Base-by-base conservation (phyloP, 2,888 invertebrate species). In the Orthonevra nobilis region DNA sequence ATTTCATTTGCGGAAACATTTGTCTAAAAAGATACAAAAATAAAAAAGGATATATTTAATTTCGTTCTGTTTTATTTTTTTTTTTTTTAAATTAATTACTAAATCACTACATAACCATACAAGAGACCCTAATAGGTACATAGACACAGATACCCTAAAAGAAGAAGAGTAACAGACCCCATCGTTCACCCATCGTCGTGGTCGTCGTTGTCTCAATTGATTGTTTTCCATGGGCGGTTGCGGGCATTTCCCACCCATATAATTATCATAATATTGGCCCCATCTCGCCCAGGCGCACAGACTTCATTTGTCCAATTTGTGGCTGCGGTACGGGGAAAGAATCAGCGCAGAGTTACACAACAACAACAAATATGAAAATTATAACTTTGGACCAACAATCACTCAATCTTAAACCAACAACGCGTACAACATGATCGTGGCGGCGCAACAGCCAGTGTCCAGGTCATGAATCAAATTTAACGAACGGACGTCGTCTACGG, bases 1-100 rank as follows among this genome's bases (percentile, higher is more conserved):
- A 98, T 93, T 98, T 98, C 95, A 96, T 98, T 91, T 99, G 97
- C 87, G 99, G 99, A 91, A 99, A 99, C 97, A 99, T 99, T 93
- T 99, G 97, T 92, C 98, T 99, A 94, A 82, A 94, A 92, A 83
- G 48, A 82, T 63, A 79, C 17, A 68, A 63, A 69, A 64, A 63
- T 44, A 23, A 36, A 68, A 42, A 19, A 44, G n/a, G n/a, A n/a
- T n/a, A n/a, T 30, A 28, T 4, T 10, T 20, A 6, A 15, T 12
- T 20, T 58, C 40, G 20, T 17, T 23, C 38, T 0, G 15, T 34
- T 20, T 12, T 34, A 28, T 32, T 46, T 50, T 28, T 50, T 30
- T 46, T 54, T 14, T 7, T 10, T 19, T 28, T 7, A 7, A 17
- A 48, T 2, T 6, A 9, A 20, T 26, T 7, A 23, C 12, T 50